These are phyloP conservation scores for Dipodomys stephensi DNA, from an alignment of 2,113 vertebrate genomes.

Conservation along the genomic window DNA sequence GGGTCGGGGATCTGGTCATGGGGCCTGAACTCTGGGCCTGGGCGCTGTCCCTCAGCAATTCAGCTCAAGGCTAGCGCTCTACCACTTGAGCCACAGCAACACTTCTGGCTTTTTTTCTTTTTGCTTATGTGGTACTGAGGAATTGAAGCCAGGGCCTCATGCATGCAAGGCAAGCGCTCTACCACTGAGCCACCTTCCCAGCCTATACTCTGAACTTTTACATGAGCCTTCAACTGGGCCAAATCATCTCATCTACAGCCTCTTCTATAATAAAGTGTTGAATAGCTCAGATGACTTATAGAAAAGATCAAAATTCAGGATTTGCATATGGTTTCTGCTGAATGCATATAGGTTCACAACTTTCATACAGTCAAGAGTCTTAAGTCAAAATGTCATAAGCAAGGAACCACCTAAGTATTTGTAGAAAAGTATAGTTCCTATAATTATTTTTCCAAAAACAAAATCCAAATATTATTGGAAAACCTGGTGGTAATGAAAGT, in stretches of 20 bases:
- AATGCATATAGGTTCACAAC: neutral
- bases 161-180: no score
- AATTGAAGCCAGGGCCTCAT: no score
- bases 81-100: no score
- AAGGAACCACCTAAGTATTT: neutral
- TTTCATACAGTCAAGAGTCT: neutral
- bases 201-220: neutral
- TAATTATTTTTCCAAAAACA: slow-evolving; percentile 8
- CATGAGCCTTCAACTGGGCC: neutral
- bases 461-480: neutral
- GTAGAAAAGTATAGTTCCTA: neutral
- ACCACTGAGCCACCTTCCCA: no score
- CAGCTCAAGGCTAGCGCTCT: no score
- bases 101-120: no score
- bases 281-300: neutral
- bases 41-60: no score
- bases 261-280: neutral
- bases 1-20: no score
- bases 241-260: neutral
- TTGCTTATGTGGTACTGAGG: no score
- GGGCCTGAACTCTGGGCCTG: no score
- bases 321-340: neutral
- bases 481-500: neutral
- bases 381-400: neutral
- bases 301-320: neutral